Evolutionary conservation across 1,140 invertebrate species (phyloP).

Genomic region (Camponotus vicinus): DNA sequence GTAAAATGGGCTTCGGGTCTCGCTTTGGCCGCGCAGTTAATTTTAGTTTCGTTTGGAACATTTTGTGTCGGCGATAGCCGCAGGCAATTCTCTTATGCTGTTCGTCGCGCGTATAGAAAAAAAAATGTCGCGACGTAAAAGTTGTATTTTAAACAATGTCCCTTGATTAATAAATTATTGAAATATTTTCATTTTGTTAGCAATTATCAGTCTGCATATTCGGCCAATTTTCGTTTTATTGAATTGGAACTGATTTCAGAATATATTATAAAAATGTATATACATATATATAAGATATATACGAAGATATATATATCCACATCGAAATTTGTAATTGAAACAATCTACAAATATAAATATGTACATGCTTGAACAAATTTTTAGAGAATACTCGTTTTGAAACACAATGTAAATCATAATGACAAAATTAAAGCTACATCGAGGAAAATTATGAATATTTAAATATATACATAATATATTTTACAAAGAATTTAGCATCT

Average conservation of each 20-base stretch:
- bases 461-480: background rate
- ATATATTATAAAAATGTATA: background rate
- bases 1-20: slow-evolving; percentile 52
- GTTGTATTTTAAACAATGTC: slow-evolving; percentile 27
- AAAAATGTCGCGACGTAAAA: slow-evolving; percentile 30
- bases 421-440: slow-evolving; percentile 5
- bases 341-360: slow-evolving; percentile 2
- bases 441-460: background rate
- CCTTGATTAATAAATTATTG: background rate
- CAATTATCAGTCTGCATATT: background rate
- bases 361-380: slow-evolving; percentile 8
- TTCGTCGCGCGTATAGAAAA: background rate
- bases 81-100: slow-evolving; percentile 51
- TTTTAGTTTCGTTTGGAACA: slow-evolving; percentile 63
- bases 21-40: slow-evolving; percentile 47
- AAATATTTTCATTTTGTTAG: background rate
- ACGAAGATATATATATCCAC: background rate
- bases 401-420: background rate
- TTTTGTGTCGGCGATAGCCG: slow-evolving; percentile 49
- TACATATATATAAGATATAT: no score
- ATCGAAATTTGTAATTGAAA: background rate
- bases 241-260: background rate
- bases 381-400: background rate
- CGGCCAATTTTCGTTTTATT: background rate
- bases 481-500: background rate